phyloP scores from a whole-genome alignment of 35 echinoderm and acorn worm genomes.

The Strongylocentrotus purpuratus region DNA sequence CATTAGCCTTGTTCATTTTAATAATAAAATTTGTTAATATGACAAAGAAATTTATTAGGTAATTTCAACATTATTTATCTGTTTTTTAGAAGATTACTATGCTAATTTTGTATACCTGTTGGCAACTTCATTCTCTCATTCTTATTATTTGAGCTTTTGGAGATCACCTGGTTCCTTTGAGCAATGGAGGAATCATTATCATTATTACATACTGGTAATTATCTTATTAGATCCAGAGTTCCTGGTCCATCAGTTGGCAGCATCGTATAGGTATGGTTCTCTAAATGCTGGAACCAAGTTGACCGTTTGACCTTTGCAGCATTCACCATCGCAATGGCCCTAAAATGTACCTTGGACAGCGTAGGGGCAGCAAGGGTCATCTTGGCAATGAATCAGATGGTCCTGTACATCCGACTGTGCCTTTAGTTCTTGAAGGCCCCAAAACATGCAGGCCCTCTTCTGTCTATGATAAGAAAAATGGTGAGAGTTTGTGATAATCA shows the following conservation, averaged over 20 bases:
- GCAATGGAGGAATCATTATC: too few relatives aligned
- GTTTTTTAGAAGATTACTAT: too few relatives aligned
- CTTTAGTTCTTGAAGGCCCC: constrained; percentile 74
- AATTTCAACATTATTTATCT: too few relatives aligned
- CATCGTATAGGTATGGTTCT: constrained; percentile 53
- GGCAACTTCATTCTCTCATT: too few relatives aligned
- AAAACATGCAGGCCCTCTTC: constrained; percentile 65
- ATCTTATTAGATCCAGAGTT: constrained; percentile 35
- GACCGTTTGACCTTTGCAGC: constrained; percentile 55
- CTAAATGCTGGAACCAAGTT: constrained; percentile 73
- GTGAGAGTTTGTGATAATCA: constrained; percentile 23
- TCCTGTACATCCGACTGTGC: constrained; percentile 70
- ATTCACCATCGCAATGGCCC: constrained; percentile 57
- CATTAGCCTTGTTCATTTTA: too few relatives aligned
- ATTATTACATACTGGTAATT: too few relatives aligned
- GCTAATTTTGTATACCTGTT: too few relatives aligned
- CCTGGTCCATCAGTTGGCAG: constrained; percentile 3
- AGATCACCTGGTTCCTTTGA: too few relatives aligned
- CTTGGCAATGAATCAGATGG: constrained; percentile 66
- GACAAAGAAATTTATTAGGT: too few relatives aligned
- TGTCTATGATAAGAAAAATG: constrained; percentile 90
- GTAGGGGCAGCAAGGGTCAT: constrained; percentile 53
- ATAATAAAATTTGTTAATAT: too few relatives aligned
- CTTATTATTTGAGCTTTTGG: too few relatives aligned
- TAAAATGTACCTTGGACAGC: constrained; percentile 28